phyloP scores from a whole-genome alignment of 2,888 invertebrate species.

The Lithophane semibrunnea region DNA sequence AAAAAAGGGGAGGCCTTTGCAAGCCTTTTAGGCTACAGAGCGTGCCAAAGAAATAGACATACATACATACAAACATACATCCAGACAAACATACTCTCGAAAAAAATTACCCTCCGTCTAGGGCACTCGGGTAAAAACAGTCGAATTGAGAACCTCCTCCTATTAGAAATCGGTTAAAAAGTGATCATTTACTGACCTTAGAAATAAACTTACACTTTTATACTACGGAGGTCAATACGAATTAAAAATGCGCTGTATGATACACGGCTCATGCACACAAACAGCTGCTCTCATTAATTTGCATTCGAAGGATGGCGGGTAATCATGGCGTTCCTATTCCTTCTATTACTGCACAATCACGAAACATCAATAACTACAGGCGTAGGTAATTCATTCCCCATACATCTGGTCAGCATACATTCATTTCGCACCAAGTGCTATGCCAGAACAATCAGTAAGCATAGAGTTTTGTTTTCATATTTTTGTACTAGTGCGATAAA shows the following conservation, averaged over 20 bases:
- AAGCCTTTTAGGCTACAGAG: too few relatives aligned
- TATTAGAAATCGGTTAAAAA: too few relatives aligned
- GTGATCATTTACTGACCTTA: background rate
- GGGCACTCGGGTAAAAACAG: too few relatives aligned
- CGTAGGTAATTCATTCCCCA: constrained; percentile 1
- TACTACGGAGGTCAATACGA: background rate
- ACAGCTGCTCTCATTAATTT: background rate
- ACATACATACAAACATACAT: too few relatives aligned
- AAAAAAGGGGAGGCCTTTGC: background rate
- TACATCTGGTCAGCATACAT: background rate
- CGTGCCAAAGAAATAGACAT: too few relatives aligned
- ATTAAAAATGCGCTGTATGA: background rate
- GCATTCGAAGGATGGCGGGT: background rate
- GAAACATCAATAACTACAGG: background rate
- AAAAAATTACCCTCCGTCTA: too few relatives aligned
- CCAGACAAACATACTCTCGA: too few relatives aligned
- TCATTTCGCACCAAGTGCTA: background rate
- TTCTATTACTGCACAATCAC: background rate
- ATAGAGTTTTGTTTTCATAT: background rate
- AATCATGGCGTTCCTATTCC: too few relatives aligned
- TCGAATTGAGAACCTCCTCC: too few relatives aligned
- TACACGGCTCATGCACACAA: too few relatives aligned
- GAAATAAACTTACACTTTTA: background rate
- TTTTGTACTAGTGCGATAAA: background rate
- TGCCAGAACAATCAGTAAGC: background rate